Base-by-base conservation (phyloP, 1,140 invertebrate species). In the Sogatella furcifera region DNA sequence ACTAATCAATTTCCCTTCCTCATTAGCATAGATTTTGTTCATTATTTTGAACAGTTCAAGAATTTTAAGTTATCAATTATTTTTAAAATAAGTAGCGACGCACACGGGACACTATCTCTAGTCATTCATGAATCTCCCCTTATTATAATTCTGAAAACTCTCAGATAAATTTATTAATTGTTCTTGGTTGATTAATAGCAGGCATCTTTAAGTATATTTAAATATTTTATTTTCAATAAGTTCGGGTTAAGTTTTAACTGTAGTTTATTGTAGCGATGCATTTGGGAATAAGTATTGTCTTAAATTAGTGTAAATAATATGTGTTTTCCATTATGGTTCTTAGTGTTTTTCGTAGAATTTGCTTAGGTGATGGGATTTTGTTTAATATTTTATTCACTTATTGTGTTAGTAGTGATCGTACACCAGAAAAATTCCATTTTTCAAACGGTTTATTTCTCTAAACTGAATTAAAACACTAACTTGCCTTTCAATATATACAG, bases 1-100 rank as follows among this genome's bases (percentile, higher is more conserved):
- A 59, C 57, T 59, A 59, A 59, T 59, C 10, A 49, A 44, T 31
- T 59, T n/a, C 41, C 57, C 28, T 34, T 31, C 46, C 56, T 59
- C 43, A 24, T 49, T 31, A n/a, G 5, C 42, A 15, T 59, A 44
- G 52, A 52, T 58, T 58, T 58, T 58, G 56, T 38, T 38, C 8
- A 46, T 58, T 58, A 24, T 59, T 59, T 46, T 24, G 41, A 59
- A 17, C 52, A 52, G 19, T 52, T 59, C 38, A 28, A 59, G 56
- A 46, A 43, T n/a, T n/a, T n/a, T n/a, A n/a, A n/a, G n/a, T 58
- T 17, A 17, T 49, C 31, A 59, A 59, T 59, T 56, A n/a, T n/a
- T 55, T 55, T 22, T n/a, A 34, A 34, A 22, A 17, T 38, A 42
- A 42, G n/a, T n/a, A n/a, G 38, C 31, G 34, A 15, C 43, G 55